Base-by-base conservation (phyloP, 2,888 invertebrate species). In the Agonum fuliginosum region DNA sequence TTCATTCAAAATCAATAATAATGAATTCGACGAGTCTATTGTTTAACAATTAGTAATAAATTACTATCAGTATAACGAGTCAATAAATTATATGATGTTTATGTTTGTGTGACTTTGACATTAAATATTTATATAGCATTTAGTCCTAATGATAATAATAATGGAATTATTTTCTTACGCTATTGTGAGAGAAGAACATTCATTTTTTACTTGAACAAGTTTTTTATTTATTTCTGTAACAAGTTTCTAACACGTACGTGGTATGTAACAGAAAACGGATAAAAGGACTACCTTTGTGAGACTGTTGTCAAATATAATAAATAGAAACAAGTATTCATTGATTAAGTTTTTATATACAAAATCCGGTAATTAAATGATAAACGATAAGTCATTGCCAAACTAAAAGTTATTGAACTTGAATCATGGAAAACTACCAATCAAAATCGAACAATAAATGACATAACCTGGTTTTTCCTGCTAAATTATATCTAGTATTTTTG, bases 61-160 rank as follows among this genome's bases (percentile, higher is more conserved):
- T 62, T 58, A 58, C 46, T 46, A 17, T 30, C 58, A 6, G 30
- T 17, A 17, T 17, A 17, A 51, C 22, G 22, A 51, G 51, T 51
- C 22, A 22, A 22, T 22, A 51, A 51, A 12, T 3, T 51, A 30
- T 30, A 2, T 3, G 30, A 46, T 17, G 14, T n/a, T 12, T 8
- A n/a, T 62, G 58, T 62, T 14, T 51, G 22, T 22, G 51, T 51
- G 51, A 51, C 51, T 51, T 51, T 62, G 58, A 30, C 14, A 62
- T 62, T 62, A 27, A 30, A 62, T 62, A 62, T 62, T 62, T 62
- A 62, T 62, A 4, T 27, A 62, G 10, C 30, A 62, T 62, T 62
- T 62, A 62, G 19, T 3, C 10, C n/a, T 10, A 24, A 54, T 46
- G 46, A 46, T 46, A 17, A 54, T 54, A 24, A 12, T n/a, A 37